These are phyloP conservation scores for Nasonovia ribisnigri DNA, from an alignment of 2,888 invertebrate genomes.

Conservation along the genomic window DNA sequence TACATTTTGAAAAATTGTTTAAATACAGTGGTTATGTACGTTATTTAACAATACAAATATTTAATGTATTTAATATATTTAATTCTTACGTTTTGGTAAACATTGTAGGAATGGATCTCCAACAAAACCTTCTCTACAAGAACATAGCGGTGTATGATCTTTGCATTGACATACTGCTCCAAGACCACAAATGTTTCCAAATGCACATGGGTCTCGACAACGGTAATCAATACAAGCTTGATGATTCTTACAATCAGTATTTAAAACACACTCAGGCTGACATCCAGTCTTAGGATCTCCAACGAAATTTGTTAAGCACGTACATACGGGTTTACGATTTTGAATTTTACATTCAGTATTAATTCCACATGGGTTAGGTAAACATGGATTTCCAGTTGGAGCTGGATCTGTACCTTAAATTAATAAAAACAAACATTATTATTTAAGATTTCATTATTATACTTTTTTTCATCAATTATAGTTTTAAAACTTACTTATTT, in stretches of 20 bases:
- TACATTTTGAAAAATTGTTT: not conserved
- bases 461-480: not conserved
- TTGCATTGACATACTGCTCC: conserved; percentile 84
- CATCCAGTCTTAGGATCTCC: conserved; percentile 86
- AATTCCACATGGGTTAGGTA: conserved; percentile 81
- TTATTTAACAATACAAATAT: not conserved
- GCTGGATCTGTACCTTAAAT: conserved; percentile 70
- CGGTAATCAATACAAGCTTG: conserved; percentile 81
- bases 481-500: conserved; percentile 69
- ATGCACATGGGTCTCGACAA: conserved; percentile 81
- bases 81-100: conserved; percentile 73
- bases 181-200: conserved; percentile 81
- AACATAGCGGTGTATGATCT: conserved; percentile 86
- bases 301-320: conserved; percentile 80
- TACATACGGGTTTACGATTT: conserved; percentile 80
- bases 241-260: conserved; percentile 82
- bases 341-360: conserved; percentile 84
- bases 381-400: conserved; percentile 78
- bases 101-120: conserved; percentile 87
- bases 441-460: not conserved
- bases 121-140: conserved; percentile 81
- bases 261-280: conserved; percentile 84
- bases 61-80: not conserved
- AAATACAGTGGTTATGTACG: not conserved
- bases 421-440: not conserved